A percentile compares a stretch with the other conserved stretches of the same genome.
These are phyloP conservation scores for Andrena dorsata DNA, from an alignment of 2,888 invertebrate genomes.

Conservation along the genomic window DNA sequence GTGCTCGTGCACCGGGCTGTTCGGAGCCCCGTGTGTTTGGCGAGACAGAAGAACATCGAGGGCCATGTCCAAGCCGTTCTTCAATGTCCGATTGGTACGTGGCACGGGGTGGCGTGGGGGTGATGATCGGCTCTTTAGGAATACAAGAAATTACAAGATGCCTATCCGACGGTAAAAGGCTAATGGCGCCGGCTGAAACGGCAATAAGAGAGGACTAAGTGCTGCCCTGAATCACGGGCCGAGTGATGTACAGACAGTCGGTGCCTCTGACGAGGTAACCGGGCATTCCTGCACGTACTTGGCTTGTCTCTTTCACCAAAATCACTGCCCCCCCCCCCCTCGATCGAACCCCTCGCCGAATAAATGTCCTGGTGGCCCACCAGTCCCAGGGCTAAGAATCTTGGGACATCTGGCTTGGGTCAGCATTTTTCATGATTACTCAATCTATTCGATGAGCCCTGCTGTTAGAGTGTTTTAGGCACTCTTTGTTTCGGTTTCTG, in stretches of 20 bases:
- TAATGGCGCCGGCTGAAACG: slow-evolving; percentile 74
- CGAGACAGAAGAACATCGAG: slow-evolving; percentile 51
- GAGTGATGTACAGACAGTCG: slow-evolving; percentile 75
- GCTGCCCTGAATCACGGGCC: slow-evolving; percentile 76
- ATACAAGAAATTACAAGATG: slow-evolving; percentile 81
- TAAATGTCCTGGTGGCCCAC: slow-evolving; percentile 29
- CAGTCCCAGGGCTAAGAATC: slow-evolving; percentile 42
- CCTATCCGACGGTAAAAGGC: slow-evolving; percentile 75
- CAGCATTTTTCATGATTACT: slow-evolving; percentile 67
- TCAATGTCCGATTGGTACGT: slow-evolving; percentile 77
- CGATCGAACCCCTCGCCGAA: slow-evolving; percentile 48
- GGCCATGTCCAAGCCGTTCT: slow-evolving; percentile 70
- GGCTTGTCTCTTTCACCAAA: slow-evolving; percentile 62
- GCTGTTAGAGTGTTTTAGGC: background rate
- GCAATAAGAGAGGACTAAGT: slow-evolving; percentile 74
- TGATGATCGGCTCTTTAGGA: slow-evolving; percentile 65
- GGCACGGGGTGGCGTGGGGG: slow-evolving; percentile 67
- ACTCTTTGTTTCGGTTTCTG: background rate
- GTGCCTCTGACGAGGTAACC: slow-evolving; percentile 64
- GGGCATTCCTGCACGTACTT: slow-evolving; percentile 77
- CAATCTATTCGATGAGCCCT: slow-evolving; percentile 56
- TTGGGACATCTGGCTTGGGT: slow-evolving; percentile 57
- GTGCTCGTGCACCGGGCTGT: slow-evolving; percentile 34
- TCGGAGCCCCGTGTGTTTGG: slow-evolving; percentile 52
- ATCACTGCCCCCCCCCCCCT: slow-evolving; percentile 49